Evolutionary conservation across 2,113 vertebrate genomes (phyloP).

Genomic region (Sinocyclocheilus rhinocerous): DNA sequence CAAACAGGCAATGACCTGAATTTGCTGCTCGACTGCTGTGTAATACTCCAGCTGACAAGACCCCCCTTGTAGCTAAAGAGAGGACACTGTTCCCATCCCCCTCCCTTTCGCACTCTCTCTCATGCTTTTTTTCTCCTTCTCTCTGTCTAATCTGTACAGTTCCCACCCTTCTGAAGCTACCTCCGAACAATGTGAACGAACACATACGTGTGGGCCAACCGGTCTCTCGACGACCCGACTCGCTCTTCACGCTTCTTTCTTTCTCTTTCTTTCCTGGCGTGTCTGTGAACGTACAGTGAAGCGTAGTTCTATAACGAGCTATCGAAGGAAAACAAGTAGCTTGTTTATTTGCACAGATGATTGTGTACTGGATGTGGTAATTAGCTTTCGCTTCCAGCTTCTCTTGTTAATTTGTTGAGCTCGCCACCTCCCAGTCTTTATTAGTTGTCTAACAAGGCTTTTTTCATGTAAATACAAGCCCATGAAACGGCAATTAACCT

Average conservation of each 20-base stretch:
- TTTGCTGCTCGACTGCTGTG: conserved; percentile 49
- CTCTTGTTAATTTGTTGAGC: conserved; percentile 60
- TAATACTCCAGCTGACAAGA: conserved; percentile 53
- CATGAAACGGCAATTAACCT: conserved; percentile 80
- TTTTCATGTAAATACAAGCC: conserved; percentile 73
- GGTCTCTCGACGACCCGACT: conserved; percentile 41
- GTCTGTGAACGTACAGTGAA: conserved; percentile 60
- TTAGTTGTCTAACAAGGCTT: conserved; percentile 73
- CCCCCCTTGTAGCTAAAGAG: conserved; percentile 20
- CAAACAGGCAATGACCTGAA: conserved; percentile 52
- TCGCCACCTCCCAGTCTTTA: conserved; percentile 71
- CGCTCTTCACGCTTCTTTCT: conserved; percentile 42
- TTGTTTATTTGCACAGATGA: conserved; percentile 58
- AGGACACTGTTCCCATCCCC: conserved; percentile 39
- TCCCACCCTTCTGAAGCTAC: conserved; percentile 31
- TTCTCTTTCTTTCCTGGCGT: conserved; percentile 51
- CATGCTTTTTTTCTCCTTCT: not conserved
- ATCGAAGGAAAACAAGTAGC: conserved; percentile 37
- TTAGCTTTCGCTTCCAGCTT: conserved; percentile 69
- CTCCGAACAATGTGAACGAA: not conserved
- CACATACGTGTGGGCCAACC: conserved; percentile 19
- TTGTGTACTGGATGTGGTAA: conserved; percentile 69
- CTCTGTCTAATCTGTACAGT: conserved; percentile 32
- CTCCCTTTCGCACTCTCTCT: conserved; percentile 44
- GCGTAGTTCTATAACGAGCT: conserved; percentile 4